A percentile compares a stretch with the other conserved stretches of the same genome.
Conservation (phyloP, 2,113 vertebrate species). For the Heterochromis multidens region DNA sequence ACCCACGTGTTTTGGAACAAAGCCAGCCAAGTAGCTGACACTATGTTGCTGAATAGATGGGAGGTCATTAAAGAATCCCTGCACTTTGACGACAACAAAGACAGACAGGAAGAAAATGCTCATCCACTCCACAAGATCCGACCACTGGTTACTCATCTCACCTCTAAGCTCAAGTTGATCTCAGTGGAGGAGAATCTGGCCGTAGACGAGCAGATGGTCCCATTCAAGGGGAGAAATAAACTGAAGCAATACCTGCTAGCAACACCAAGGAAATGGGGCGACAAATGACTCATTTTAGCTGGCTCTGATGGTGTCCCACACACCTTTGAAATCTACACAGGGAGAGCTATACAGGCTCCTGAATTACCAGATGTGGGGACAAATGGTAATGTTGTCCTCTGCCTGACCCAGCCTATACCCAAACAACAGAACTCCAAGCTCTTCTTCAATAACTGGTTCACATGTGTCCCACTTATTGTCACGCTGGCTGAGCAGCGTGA, state of each 20-base stretch:
- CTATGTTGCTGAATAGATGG: neutral
- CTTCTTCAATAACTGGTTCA: neutral
- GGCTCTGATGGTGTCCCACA: neutral
- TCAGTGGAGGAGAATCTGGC: neutral
- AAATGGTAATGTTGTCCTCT: neutral
- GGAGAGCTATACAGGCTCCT: fast-evolving
- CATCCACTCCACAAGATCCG: neutral
- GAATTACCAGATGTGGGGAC: neutral
- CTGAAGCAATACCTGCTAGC: neutral
- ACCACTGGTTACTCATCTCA: neutral
- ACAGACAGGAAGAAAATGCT: neutral
- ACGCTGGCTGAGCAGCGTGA: no score
- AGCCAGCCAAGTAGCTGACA: neutral
- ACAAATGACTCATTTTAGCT: neutral
- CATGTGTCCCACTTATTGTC: no score
- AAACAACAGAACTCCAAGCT: neutral
- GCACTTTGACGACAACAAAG: neutral
- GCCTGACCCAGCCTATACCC: neutral
- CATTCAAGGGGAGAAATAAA: neutral
- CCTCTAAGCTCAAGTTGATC: neutral
- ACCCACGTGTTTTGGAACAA: no score
- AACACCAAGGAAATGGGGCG: neutral
- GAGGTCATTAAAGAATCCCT: neutral
- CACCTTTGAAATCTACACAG: neutral
- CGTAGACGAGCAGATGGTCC: neutral